Conservation (phyloP, 2,797 vertebrate genomes). For the Novumbra hubbsi region DNA sequence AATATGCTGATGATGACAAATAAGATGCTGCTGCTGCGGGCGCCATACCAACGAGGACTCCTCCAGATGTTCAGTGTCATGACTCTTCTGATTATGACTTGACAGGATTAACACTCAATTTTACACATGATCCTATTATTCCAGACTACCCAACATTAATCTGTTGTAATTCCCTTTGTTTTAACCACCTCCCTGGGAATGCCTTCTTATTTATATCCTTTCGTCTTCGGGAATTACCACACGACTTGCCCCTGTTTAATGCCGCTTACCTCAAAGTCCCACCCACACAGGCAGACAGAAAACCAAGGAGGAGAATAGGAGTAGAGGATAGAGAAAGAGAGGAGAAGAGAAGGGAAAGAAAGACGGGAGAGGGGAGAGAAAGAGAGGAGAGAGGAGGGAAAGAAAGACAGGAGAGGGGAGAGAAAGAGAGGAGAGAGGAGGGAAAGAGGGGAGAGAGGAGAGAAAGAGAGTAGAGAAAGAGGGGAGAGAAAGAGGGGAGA, state of each 20-base stretch:
- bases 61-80: not conserved
- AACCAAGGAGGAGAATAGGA: not conserved
- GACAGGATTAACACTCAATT: not conserved
- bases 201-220: not conserved
- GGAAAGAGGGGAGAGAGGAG: not conserved
- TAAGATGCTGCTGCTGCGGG: not conserved
- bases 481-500: not conserved
- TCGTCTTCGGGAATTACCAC: not conserved
- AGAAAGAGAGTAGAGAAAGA: not conserved
- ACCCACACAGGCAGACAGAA: slow-evolving; percentile 1
- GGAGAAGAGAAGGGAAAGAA: not conserved
- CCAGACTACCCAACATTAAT: not conserved
- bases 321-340: not conserved
- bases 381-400: no score
- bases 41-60: not conserved
- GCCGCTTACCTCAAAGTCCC: not conserved
- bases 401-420: not conserved
- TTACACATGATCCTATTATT: slow-evolving; percentile 1
- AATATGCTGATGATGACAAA: not conserved
- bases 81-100: slow-evolving; percentile 1
- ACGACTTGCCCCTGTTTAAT: not conserved
- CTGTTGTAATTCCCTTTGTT: not conserved
- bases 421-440: not conserved
- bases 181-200: not conserved
- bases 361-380: no score